Conservation (phyloP, 1,140 invertebrate genomes). For the Drosophila orosa region DNA sequence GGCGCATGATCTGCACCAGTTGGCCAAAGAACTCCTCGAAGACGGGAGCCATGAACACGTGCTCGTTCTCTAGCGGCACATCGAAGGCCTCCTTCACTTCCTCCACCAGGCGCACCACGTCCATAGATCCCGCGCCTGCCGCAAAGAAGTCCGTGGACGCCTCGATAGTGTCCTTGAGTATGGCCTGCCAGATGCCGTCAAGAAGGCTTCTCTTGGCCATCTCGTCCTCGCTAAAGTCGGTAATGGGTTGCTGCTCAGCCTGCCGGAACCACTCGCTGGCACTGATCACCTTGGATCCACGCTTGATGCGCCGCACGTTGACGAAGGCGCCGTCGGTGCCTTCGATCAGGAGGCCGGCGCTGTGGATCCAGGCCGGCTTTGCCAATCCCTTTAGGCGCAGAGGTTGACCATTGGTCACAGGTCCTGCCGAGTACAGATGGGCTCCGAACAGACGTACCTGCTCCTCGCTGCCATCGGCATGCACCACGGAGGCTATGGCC, state of each 20-base stretch:
- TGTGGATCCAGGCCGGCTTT: constrained; percentile 89
- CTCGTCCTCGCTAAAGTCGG: constrained; percentile 92
- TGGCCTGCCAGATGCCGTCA: constrained; percentile 92
- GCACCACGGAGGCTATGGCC: constrained; percentile 91
- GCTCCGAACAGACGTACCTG: constrained; percentile 93
- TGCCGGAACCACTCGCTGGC: constrained; percentile 92
- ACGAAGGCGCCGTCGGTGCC: constrained; percentile 91
- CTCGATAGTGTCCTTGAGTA: constrained; percentile 91
- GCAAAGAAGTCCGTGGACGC: constrained; percentile 96
- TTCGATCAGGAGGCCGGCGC: constrained; percentile 91
- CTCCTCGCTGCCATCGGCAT: constrained; percentile 85
- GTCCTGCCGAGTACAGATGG: constrained; percentile 88
- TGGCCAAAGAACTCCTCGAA: constrained; percentile 91
- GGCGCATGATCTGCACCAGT: constrained; percentile 60
- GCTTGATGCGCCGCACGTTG: constrained; percentile 89
- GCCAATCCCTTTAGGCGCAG: constrained; percentile 88
- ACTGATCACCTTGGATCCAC: constrained; percentile 92
- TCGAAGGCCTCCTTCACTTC: constrained; percentile 94
- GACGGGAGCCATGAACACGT: constrained; percentile 96
- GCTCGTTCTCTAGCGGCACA: constrained; percentile 92
- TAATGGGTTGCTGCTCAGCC: constrained; percentile 85
- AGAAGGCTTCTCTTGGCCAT: constrained; percentile 87
- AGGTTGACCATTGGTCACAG: constrained; percentile 85
- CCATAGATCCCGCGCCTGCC: constrained; percentile 97
- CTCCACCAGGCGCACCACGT: constrained; percentile 96